Conservation (phyloP, 2,113 vertebrate genomes). For the Takifugu bimaculatus region DNA sequence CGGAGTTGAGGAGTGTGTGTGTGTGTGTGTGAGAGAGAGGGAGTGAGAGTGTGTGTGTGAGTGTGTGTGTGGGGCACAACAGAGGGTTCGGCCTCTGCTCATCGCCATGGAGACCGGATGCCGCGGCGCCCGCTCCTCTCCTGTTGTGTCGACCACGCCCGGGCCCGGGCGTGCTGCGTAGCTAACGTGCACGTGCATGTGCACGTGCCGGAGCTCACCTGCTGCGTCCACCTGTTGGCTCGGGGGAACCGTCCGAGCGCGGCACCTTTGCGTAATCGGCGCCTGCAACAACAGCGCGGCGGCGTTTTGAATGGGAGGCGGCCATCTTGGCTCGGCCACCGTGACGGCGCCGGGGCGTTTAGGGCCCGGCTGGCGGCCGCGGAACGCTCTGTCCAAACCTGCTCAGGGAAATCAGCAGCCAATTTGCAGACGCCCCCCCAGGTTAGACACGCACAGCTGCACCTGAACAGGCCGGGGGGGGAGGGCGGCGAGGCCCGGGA, state of each 20-base stretch:
- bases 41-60: no score
- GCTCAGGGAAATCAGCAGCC: slow-evolving; percentile 71
- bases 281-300: slow-evolving; percentile 61
- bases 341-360: slow-evolving; percentile 40
- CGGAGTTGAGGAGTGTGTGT: no score
- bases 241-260: slow-evolving; percentile 55
- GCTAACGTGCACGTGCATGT: no score
- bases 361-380: slow-evolving; percentile 42
- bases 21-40: no score
- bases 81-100: no score
- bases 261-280: slow-evolving; percentile 70
- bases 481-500: slow-evolving; percentile 21
- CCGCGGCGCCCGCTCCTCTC: no score
- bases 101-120: no score
- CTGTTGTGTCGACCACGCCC: no score
- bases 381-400: slow-evolving; percentile 66
- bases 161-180: no score
- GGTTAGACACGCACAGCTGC: slow-evolving; percentile 66
- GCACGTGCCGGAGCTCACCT: no score
- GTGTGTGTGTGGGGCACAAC: no score
- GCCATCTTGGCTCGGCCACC: slow-evolving; percentile 45
- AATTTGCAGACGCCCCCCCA: slow-evolving; percentile 72
- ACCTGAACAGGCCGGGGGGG: slow-evolving; percentile 46
- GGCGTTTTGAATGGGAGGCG: slow-evolving; percentile 72
- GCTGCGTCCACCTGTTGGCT: no score